These are phyloP conservation scores for Tretioscincus oriximinensis DNA, from an alignment of 2,113 vertebrate genomes.

Conservation along the genomic window DNA sequence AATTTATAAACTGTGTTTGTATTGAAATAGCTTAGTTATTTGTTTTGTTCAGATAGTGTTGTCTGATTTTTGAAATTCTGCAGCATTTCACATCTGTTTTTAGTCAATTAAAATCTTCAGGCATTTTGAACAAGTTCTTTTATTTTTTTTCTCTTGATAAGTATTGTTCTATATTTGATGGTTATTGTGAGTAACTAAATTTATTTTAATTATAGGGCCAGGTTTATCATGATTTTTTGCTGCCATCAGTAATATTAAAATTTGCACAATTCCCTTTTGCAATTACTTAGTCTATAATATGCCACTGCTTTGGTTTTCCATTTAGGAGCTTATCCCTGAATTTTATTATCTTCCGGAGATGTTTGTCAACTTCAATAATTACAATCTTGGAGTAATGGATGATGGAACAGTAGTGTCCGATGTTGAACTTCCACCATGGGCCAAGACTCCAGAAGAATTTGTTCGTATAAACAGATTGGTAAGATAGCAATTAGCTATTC, in stretches of 20 bases:
- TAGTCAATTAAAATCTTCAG: background rate
- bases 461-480: constrained; percentile 96
- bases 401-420: constrained; percentile 92
- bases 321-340: constrained; percentile 96
- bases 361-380: constrained; percentile 96
- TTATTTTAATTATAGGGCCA: background rate
- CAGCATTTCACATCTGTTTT: background rate
- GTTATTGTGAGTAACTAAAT: background rate
- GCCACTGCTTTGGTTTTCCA: constrained; percentile 62
- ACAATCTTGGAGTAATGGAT: constrained; percentile 98
- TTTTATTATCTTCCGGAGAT: constrained; percentile 99
- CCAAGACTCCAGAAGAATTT: constrained; percentile 96
- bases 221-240: constrained; percentile 3
- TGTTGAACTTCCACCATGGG: constrained; percentile 97
- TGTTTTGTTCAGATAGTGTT: background rate
- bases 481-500: constrained; percentile 65
- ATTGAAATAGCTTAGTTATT: background rate
- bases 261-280: constrained; percentile 23
- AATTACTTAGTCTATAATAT: constrained; percentile 51
- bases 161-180: background rate
- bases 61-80: background rate
- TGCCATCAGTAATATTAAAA: constrained; percentile 23
- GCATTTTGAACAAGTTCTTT: background rate
- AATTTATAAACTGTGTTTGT: background rate
- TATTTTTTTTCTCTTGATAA: background rate